Base-by-base conservation (phyloP, 1,140 invertebrate species). In the Bombus confusus region DNA sequence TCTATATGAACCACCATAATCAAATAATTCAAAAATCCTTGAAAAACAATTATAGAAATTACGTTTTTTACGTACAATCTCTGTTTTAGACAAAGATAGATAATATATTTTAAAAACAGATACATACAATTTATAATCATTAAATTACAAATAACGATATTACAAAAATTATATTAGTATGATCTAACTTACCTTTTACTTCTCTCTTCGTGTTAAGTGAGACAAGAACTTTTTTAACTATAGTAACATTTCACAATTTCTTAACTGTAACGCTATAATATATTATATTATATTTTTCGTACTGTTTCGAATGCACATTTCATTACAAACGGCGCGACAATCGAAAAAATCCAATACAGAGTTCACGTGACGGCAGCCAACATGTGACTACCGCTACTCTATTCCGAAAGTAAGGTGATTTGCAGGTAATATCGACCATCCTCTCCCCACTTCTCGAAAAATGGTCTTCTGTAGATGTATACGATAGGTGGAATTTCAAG, bases 401-500 rank as follows among this genome's bases (percentile, higher is more conserved):
- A 59, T 92, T 92, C 93, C 87, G 57, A 69, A 80, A 88, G 86
- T 86, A 90, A 90, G 88, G 91, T 92, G 91, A 90, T 92, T 92
- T 88, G 84, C 81, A 71, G 84, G 85, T 91, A 93, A 92, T 94
- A 94, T 94, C 93, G 93, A 94, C 93, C 92, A 93, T 84, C 84
- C 87, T 85, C 62, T 86, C 89, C 87, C 90, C 88, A 89, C 90
- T 90, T 91, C 76, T 83, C 74, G 47, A 86, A 85, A 88, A 90
- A 85, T 87, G 39, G 75, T 89, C 78, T 79, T 81, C 78, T 80
- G 74, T 68, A 72, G 76, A 71, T 31, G 57, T 31, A 22, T 80
- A 41, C 52, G 64, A 80, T 25, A 34, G 28, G 15, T 71, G 47
- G 18, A 62, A 68, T 73, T 64, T 28, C 73, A 31, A 62, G 57